Percentiles rank a stretch among this genome's conserved stretches.
These are phyloP conservation scores for Perca fluviatilis DNA, from an alignment of 2,113 vertebrate genomes.

Conservation along the genomic window DNA sequence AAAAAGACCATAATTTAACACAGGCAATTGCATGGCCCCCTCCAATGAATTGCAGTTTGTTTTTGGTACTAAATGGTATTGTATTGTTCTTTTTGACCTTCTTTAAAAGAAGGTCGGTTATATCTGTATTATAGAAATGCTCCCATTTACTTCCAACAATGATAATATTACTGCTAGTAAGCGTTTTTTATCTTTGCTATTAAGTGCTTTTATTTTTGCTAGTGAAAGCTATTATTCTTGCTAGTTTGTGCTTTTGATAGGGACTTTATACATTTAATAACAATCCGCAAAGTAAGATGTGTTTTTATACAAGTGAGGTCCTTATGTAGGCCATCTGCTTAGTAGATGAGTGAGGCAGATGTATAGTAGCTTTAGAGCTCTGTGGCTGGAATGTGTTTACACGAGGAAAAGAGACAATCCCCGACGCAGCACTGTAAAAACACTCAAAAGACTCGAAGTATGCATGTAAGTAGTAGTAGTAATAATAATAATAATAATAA, in stretches of 20 bases:
- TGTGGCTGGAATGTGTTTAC: slow-evolving; percentile 58
- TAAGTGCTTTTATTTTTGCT: background rate
- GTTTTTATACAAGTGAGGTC: background rate
- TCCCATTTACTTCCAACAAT: background rate
- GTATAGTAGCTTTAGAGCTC: slow-evolving; percentile 63
- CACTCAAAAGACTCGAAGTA: background rate
- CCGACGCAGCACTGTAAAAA: slow-evolving; percentile 1
- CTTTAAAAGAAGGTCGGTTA: background rate
- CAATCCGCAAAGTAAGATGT: background rate
- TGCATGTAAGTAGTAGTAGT: too few species aligned
- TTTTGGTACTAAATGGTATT: background rate
- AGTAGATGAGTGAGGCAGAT: slow-evolving; percentile 46
- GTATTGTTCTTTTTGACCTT: background rate
- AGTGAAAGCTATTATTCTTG: too few species aligned
- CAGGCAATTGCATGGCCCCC: background rate
- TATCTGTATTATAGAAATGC: background rate
- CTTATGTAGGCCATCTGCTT: slow-evolving; percentile 58
- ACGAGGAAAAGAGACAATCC: slow-evolving; percentile 45
- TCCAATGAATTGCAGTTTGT: background rate
- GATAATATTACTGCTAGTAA: background rate
- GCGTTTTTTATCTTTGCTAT: background rate
- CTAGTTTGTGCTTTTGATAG: too few species aligned
- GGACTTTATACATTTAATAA: background rate
- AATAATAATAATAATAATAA: too few species aligned
- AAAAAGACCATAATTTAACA: background rate